A percentile compares a stretch with the other conserved stretches of the same genome.
These are phyloP conservation scores for Catostylus mosaicus DNA, from an alignment of 30 jellyfish, hydroid and myxozoan species.

Conservation along the genomic window DNA sequence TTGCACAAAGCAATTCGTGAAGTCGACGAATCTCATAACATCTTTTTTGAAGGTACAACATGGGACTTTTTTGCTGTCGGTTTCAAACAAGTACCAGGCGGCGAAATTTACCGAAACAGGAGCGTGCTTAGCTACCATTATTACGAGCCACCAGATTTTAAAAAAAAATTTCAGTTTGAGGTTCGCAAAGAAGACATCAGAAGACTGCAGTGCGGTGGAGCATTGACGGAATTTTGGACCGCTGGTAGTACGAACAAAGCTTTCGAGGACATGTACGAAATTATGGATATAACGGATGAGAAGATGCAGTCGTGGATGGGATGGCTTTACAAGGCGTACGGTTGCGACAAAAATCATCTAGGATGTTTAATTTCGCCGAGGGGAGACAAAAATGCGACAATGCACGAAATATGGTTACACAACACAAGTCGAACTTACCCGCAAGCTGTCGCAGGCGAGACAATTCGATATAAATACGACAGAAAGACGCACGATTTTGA, in stretches of 20 bases:
- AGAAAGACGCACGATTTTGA: conserved; percentile 54
- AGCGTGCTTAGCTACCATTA: conserved; percentile 97
- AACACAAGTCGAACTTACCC: conserved; percentile 94
- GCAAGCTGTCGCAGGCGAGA: conserved; percentile 96
- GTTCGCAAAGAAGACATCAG: conserved; percentile 84
- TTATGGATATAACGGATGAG: conserved; percentile 76
- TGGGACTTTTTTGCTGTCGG: conserved; percentile 97
- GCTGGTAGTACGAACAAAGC: conserved; percentile 77
- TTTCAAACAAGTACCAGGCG: conserved; percentile 94
- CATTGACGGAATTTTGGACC: conserved; percentile 83
- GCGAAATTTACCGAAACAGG: conserved; percentile 71
- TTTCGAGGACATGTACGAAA: conserved; percentile 72
- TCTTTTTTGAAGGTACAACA: conserved; percentile 76
- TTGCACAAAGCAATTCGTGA: conserved; percentile 93
- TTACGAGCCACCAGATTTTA: conserved; percentile 98
- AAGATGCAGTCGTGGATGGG: conserved; percentile 98
- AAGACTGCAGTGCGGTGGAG: conserved; percentile 95
- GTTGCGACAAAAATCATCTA: conserved; percentile 66
- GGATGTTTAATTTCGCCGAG: conserved; percentile 71
- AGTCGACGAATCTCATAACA: conserved; percentile 79
- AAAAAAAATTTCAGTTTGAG: conserved; percentile 78
- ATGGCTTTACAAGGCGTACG: conserved; percentile 95
- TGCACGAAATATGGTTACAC: conserved; percentile 70
- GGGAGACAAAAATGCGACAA: conserved; percentile 53
- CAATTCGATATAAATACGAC: conserved; percentile 60